Conservation (phyloP, 2,888 invertebrate species). For the Drosophila anomelani region DNA sequence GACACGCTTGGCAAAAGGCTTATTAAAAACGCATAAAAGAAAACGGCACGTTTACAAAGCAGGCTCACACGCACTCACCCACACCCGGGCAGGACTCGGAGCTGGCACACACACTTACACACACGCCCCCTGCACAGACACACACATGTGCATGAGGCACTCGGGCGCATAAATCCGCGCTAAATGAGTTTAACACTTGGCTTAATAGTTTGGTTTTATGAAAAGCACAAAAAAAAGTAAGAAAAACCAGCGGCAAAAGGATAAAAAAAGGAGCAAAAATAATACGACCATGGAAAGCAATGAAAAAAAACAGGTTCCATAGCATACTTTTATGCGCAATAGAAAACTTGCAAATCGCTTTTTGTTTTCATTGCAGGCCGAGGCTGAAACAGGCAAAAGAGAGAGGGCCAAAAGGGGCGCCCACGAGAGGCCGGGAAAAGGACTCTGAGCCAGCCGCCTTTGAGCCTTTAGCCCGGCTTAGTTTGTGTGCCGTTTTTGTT, state of each 20-base stretch:
- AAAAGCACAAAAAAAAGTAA: constrained; percentile 61
- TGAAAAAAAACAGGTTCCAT: constrained; percentile 62
- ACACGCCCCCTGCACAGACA: constrained; percentile 16
- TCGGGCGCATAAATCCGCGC: constrained; percentile 81
- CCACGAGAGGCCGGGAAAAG: not conserved
- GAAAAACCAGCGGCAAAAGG: constrained; percentile 43
- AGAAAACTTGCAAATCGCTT: constrained; percentile 79
- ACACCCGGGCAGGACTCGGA: not conserved
- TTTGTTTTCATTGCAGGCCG: constrained; percentile 74
- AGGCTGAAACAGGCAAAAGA: constrained; percentile 22
- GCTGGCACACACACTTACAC: constrained; percentile 17
- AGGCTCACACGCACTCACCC: constrained; percentile 47
- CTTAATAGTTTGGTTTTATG: constrained; percentile 80
- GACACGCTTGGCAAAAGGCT: constrained; percentile 73
- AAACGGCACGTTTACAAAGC: constrained; percentile 77
- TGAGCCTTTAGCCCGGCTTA: constrained; percentile 78
- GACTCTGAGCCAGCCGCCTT: constrained; percentile 56
- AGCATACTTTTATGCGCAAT: constrained; percentile 79
- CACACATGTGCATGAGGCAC: constrained; percentile 62
- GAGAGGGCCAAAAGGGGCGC: not conserved
- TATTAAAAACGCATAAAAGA: constrained; percentile 77
- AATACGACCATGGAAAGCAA: constrained; percentile 59
- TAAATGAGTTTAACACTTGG: constrained; percentile 80
- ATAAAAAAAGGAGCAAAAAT: constrained; percentile 20
- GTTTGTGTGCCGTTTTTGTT: constrained; percentile 72